These are phyloP conservation scores for Papilio polytes DNA, from an alignment of 1,140 invertebrate species.

Conservation along the genomic window DNA sequence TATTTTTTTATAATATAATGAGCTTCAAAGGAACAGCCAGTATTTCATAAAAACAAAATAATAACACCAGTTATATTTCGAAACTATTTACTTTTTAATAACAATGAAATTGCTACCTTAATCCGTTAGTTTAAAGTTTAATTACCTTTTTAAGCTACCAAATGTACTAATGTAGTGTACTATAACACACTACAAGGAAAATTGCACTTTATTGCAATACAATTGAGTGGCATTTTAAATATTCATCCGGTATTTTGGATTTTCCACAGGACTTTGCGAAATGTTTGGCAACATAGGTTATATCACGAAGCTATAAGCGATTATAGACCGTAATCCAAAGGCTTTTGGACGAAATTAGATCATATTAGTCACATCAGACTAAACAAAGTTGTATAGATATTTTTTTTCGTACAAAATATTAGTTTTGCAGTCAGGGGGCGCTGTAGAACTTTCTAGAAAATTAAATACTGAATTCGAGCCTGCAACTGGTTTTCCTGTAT, in stretches of 20 bases:
- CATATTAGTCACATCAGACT: neutral
- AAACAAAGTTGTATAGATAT: neutral
- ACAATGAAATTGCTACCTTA: neutral
- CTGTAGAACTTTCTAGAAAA: too few relatives aligned
- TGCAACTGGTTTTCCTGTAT: too few relatives aligned
- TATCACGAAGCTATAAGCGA: neutral
- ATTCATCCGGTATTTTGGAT: conserved; percentile 33
- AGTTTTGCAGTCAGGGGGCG: too few relatives aligned
- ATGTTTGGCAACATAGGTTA: neutral
- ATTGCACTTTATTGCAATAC: conserved; percentile 26
- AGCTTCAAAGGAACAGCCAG: too few relatives aligned
- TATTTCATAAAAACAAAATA: neutral
- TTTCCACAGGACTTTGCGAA: conserved; percentile 37
- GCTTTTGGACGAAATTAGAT: neutral
- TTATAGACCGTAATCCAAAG: neutral
- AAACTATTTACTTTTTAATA: neutral
- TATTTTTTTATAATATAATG: too few relatives aligned
- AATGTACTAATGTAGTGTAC: neutral
- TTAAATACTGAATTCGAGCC: too few relatives aligned
- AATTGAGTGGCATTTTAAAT: conserved; percentile 13
- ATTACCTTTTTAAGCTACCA: neutral
- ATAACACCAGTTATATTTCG: neutral
- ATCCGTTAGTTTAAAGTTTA: neutral
- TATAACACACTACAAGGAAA: conserved; percentile 17
- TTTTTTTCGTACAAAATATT: too few relatives aligned